Evolutionary conservation across 2,113 vertebrate species (phyloP).

Genomic region (Manacus vitellinus): DNA sequence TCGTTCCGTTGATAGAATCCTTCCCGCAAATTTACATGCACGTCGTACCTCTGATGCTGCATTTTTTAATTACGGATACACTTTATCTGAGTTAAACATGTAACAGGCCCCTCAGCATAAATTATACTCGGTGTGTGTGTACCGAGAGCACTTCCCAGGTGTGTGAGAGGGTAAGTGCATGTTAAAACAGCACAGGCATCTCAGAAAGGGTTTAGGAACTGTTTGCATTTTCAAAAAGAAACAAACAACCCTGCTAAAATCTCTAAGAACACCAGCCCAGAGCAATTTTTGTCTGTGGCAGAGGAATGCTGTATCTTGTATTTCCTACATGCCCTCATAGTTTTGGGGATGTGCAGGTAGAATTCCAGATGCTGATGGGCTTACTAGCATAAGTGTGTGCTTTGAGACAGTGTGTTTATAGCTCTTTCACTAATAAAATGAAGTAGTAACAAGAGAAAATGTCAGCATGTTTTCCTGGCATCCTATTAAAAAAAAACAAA

Average conservation of each 20-base stretch:
- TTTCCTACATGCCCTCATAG: background rate
- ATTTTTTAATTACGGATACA: conserved; percentile 2
- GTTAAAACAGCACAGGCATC: background rate
- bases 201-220: background rate
- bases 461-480: background rate
- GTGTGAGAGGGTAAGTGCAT: background rate
- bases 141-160: conserved; percentile 18
- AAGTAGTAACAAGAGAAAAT: background rate
- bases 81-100: conserved; percentile 39
- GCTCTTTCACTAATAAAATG: background rate
- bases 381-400: background rate
- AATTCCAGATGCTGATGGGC: background rate
- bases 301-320: background rate
- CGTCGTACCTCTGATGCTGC: background rate
- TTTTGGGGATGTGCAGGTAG: background rate
- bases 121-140: background rate
- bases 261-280: background rate
- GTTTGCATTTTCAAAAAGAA: background rate
- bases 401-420: background rate
- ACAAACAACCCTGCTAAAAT: background rate
- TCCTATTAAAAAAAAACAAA: background rate
- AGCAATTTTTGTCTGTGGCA: background rate
- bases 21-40: conserved; percentile 10
- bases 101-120: conserved; percentile 44
- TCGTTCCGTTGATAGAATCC: background rate